These are phyloP conservation scores for Ormyrus rosae DNA, from an alignment of 2,888 invertebrate species.

Conservation along the genomic window DNA sequence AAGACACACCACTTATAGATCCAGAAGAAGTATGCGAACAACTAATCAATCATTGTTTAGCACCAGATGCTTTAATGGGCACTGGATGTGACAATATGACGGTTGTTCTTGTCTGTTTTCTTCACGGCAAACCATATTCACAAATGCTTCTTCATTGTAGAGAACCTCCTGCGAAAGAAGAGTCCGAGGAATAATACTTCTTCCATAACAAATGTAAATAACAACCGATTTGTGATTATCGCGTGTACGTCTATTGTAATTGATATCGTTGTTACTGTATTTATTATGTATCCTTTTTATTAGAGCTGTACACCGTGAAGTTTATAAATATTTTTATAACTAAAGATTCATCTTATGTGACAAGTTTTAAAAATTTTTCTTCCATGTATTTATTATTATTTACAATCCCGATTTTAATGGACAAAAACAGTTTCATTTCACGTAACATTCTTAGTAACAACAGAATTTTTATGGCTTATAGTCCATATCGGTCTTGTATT, in stretches of 20 bases:
- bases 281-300: slow-evolving; percentile 60
- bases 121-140: slow-evolving; percentile 79
- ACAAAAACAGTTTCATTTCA: slow-evolving; percentile 48
- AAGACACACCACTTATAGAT: slow-evolving; percentile 84
- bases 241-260: slow-evolving; percentile 55
- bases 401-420: slow-evolving; percentile 59
- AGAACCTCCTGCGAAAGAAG: slow-evolving; percentile 41
- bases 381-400: slow-evolving; percentile 56
- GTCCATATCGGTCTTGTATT: slow-evolving; percentile 83
- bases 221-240: slow-evolving; percentile 53
- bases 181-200: slow-evolving; percentile 39
- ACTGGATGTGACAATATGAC: slow-evolving; percentile 99
- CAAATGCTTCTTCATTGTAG: slow-evolving; percentile 60
- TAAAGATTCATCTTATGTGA: slow-evolving; percentile 54
- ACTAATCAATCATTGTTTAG: slow-evolving; percentile 94
- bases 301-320: slow-evolving; percentile 61
- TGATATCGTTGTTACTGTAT: slow-evolving; percentile 59
- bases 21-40: slow-evolving; percentile 98
- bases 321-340: slow-evolving; percentile 67
- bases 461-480: slow-evolving; percentile 62
- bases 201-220: slow-evolving; percentile 53
- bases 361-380: slow-evolving; percentile 48
- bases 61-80: slow-evolving; percentile 98
- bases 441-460: slow-evolving; percentile 55
- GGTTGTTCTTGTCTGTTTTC: slow-evolving; percentile 90